Percentiles rank a stretch among this genome's conserved stretches.
phyloP scores from a whole-genome alignment of 1,140 invertebrate genomes.

The Lepidostoma basale region DNA sequence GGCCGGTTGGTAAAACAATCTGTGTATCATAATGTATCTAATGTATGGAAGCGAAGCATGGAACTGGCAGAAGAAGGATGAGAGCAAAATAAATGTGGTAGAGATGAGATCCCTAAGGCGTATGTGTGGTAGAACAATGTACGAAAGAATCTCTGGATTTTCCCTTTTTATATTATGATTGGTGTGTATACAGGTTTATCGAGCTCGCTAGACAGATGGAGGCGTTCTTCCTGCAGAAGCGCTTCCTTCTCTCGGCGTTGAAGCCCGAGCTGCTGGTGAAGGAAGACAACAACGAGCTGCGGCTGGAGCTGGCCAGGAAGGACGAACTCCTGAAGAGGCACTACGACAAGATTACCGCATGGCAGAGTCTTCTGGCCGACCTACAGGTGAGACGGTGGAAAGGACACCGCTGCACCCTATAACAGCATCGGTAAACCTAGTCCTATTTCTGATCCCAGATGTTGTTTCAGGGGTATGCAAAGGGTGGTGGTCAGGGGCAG shows the following conservation, averaged over 20 bases:
- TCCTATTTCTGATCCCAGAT: background rate
- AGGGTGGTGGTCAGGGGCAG: constrained; percentile 18
- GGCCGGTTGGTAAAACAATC: too few species aligned
- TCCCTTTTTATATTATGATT: too few species aligned
- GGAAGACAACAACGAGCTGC: constrained; percentile 88
- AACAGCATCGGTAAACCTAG: background rate
- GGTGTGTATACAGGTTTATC: constrained; percentile 70
- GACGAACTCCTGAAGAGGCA: constrained; percentile 87
- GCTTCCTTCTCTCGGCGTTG: constrained; percentile 85
- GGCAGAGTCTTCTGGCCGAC: constrained; percentile 86
- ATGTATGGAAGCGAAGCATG: too few species aligned
- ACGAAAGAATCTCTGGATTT: too few species aligned
- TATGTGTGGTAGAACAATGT: too few species aligned
- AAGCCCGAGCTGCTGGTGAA: constrained; percentile 91
- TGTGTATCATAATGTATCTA: too few species aligned
- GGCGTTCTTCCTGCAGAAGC: constrained; percentile 91
- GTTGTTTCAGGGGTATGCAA: constrained; percentile 36
- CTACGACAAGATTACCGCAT: constrained; percentile 87
- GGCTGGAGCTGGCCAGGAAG: constrained; percentile 81
- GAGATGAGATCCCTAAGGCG: too few species aligned
- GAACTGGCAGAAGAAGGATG: too few species aligned
- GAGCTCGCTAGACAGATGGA: constrained; percentile 92
- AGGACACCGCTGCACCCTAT: background rate
- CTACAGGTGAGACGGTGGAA: constrained; percentile 49
- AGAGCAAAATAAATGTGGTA: too few species aligned